phyloP scores from a whole-genome alignment of 2,888 invertebrate genomes.

The Bibio marci region DNA sequence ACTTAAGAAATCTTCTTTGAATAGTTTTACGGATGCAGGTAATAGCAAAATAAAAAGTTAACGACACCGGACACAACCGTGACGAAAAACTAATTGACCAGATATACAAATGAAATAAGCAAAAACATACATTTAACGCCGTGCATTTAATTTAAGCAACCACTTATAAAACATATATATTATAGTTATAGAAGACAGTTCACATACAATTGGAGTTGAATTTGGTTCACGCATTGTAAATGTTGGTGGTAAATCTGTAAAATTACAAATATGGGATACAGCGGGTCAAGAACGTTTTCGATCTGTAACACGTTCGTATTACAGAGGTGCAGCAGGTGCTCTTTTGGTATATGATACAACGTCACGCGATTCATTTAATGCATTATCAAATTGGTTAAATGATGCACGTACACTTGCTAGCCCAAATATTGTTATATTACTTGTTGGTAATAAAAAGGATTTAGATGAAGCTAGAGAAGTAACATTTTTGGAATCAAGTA shows the following conservation, averaged over 20 bases:
- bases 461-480: conserved; percentile 65
- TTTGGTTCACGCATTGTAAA: conserved; percentile 75
- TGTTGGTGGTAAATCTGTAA: conserved; percentile 66
- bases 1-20: too few species aligned
- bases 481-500: conserved; percentile 64
- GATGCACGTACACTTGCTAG: conserved; percentile 67
- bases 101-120: too few species aligned
- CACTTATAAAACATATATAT: too few species aligned
- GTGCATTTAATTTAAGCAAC: too few species aligned
- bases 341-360: conserved; percentile 81
- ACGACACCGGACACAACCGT: too few species aligned
- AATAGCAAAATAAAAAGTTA: too few species aligned
- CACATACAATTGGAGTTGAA: conserved; percentile 73
- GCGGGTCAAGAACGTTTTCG: conserved; percentile 31
- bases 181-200: conserved; percentile 67
- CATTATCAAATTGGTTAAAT: conserved; percentile 69
- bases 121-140: too few species aligned
- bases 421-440: conserved; percentile 61
- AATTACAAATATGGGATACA: conserved; percentile 66
- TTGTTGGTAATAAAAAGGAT: conserved; percentile 72
- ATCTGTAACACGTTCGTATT: conserved; percentile 58
- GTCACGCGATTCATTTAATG: conserved; percentile 83
- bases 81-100: too few species aligned
- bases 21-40: too few species aligned
- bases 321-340: conserved; percentile 82